These are phyloP conservation scores for Sciurus carolinensis DNA, from an alignment of 2,797 vertebrate species.

Conservation along the genomic window DNA sequence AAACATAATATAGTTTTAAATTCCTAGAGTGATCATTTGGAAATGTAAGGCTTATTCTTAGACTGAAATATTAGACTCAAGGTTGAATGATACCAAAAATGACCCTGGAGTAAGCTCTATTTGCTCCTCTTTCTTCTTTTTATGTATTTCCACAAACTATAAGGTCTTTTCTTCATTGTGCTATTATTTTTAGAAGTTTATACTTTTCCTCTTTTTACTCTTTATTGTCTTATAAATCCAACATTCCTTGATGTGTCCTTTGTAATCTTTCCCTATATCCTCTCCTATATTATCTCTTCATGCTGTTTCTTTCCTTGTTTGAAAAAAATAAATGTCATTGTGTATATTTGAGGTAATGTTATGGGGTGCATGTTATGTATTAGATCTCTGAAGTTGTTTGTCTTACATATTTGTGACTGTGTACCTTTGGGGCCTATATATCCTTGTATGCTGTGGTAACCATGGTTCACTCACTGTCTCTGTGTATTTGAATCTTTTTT, in stretches of 20 bases:
- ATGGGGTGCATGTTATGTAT: background rate
- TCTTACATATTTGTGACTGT: background rate
- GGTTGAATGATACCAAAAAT: background rate
- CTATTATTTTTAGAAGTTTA: background rate
- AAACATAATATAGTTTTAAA: background rate
- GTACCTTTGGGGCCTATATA: background rate
- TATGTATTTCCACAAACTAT: background rate
- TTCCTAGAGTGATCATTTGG: background rate
- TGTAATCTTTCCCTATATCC: background rate
- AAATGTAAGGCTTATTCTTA: background rate
- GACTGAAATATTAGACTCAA: background rate
- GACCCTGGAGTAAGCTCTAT: background rate
- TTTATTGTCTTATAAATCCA: background rate
- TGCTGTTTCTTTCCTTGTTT: background rate
- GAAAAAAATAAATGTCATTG: background rate
- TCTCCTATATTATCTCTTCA: background rate
- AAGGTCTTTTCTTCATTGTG: background rate
- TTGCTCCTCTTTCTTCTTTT: background rate
- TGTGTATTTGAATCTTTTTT: background rate
- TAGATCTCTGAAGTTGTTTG: background rate
- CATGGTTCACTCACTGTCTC: background rate
- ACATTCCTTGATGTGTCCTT: background rate
- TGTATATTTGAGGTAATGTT: background rate
- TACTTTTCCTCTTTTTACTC: background rate
- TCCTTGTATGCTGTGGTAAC: background rate